Evolutionary conservation across 2,888 invertebrate species (phyloP).

Genomic region (Trachelus iudaicus): DNA sequence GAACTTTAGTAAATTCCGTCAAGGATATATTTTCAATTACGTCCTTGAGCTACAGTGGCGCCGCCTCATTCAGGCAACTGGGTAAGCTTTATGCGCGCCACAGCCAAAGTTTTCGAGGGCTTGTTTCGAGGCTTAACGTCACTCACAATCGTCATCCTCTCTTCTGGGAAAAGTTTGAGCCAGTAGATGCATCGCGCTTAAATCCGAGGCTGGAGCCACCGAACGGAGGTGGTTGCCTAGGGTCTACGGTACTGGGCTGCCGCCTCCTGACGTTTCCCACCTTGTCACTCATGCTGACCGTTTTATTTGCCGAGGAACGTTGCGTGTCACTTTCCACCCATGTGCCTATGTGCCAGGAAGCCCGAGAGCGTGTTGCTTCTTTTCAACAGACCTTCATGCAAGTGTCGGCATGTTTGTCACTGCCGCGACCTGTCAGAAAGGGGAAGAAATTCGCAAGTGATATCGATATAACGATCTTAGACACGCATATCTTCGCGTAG

Average conservation of each 20-base stretch:
- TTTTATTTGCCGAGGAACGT: background rate
- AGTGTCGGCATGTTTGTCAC: background rate
- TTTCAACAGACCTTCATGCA: background rate
- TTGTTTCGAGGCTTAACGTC: conserved; percentile 3
- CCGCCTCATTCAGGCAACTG: background rate
- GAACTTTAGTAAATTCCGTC: background rate
- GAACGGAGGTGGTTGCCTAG: background rate
- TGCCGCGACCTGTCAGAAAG: background rate
- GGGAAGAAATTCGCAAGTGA: too few relatives aligned
- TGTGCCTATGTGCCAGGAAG: background rate
- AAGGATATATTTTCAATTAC: background rate
- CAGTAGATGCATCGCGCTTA: background rate
- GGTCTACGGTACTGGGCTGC: background rate
- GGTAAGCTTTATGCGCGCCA: conserved; percentile 6
- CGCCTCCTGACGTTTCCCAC: background rate
- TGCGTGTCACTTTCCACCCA: background rate
- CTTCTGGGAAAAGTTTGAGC: background rate
- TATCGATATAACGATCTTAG: too few relatives aligned
- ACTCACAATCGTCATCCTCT: conserved; percentile 1
- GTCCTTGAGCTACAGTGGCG: background rate
- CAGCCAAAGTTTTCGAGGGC: background rate
- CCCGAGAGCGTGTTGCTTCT: background rate
- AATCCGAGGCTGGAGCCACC: background rate
- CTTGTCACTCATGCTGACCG: background rate
- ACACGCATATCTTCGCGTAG: too few relatives aligned